Conservation (phyloP, 2,113 vertebrate genomes). For the Dolichallabes microphthalmus region DNA sequence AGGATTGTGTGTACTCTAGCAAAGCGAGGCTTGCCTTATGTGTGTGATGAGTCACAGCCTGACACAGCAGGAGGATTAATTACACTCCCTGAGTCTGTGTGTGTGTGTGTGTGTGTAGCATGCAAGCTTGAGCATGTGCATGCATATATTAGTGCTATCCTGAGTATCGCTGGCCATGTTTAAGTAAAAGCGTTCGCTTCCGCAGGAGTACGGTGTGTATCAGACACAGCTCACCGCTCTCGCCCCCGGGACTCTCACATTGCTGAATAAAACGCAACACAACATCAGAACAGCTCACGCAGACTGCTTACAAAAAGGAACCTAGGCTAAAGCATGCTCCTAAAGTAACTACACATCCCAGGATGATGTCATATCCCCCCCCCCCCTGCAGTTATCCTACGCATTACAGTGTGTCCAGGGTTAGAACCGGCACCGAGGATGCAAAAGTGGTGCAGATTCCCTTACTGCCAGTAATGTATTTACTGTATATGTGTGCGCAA, state of each 20-base stretch:
- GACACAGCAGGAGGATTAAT: slow-evolving; percentile 56
- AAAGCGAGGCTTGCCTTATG: slow-evolving; percentile 47
- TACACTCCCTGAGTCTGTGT: slow-evolving; percentile 43
- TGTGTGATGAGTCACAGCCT: slow-evolving; percentile 57
- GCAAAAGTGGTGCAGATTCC: no score
- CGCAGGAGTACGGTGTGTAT: not conserved
- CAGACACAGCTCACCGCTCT: slow-evolving; percentile 6
- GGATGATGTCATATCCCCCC: not conserved
- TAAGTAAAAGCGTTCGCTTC: slow-evolving; percentile 45
- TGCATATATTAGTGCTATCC: slow-evolving; percentile 27
- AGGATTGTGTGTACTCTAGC: slow-evolving; percentile 53
- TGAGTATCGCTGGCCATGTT: slow-evolving; percentile 39
- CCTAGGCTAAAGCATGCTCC: not conserved
- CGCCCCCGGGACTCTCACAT: not conserved
- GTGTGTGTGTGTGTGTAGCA: slow-evolving; percentile 38
- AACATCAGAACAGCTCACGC: slow-evolving; percentile 3
- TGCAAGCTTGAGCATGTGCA: slow-evolving; percentile 5
- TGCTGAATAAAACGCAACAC: slow-evolving; percentile 1
- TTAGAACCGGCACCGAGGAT: no score
- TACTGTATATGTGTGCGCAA: no score
- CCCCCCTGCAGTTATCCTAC: no score
- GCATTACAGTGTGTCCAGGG: no score
- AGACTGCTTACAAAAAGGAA: not conserved
- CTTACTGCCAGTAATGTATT: no score
- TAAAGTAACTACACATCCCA: not conserved